Base-by-base conservation (phyloP, 2,888 invertebrate species). In the Drosophila merina region DNA sequence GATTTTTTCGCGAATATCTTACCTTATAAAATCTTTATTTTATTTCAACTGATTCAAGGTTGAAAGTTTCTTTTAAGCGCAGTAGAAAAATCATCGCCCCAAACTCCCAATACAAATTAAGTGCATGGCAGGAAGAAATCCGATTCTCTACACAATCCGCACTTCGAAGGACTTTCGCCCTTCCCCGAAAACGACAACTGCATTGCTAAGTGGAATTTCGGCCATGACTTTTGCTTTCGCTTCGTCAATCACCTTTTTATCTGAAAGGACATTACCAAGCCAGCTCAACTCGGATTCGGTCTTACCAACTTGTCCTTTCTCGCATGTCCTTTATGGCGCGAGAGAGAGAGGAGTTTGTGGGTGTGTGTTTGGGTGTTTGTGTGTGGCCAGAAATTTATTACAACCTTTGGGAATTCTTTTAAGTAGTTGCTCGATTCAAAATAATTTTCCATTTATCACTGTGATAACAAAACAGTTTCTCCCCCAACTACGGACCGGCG, bases 401-500 rank as follows among this genome's bases (percentile, higher is more conserved):
- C 86, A 89, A 85, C 89, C 88, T 80, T 82, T 87, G 85, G 88
- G 87, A 88, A 88, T 89, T 85, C 87, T 74, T 88, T 89, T 86
- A 88, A 89, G 88, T 90, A 89, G 87, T 89, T 89, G 76, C 86
- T 75, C 83, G 88, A 79, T 84, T 85, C 78, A 78, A 88, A 89
- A 89, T 88, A 86, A 86, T 88, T 85, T 84, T 85, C 83, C 86
- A 89, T 89, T 89, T 89, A 89, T 89, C 89, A 87, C 81, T 76
- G 78, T 76, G 86, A 89, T 88, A 89, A 86, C 76, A 87, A 84
- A 84, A 83, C 88, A 84, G 77, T 81, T 79, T 75, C 70, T 74
- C 60, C 57, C 26, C 12, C 6, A 9, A 10, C 47, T 40, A 26
- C 48, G 31, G 31, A 26, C 68, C 72, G 73, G 59, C 77, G 79